Conservation (phyloP, 2,797 vertebrate genomes). For the Mastacembelus armatus region DNA sequence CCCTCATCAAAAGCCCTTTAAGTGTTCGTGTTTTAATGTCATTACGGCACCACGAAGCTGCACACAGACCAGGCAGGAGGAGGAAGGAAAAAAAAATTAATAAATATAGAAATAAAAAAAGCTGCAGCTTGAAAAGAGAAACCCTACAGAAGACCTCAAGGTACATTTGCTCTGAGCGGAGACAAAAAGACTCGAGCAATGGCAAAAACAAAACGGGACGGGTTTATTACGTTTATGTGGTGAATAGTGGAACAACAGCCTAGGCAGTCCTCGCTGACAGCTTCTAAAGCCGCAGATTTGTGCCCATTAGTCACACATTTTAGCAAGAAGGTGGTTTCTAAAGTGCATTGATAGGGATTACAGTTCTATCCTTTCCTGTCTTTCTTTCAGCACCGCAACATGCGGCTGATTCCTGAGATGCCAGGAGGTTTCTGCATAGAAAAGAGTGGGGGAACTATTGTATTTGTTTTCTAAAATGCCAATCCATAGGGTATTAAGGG, state of each 20-base stretch:
- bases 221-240: slow-evolving; percentile 81
- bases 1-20: slow-evolving; percentile 85
- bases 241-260: slow-evolving; percentile 83
- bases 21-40: slow-evolving; percentile 87
- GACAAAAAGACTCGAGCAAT: slow-evolving; percentile 75
- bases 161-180: slow-evolving; percentile 81
- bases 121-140: slow-evolving; percentile 77
- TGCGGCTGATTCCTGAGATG: slow-evolving; percentile 82
- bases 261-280: slow-evolving; percentile 83
- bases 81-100: slow-evolving; percentile 18
- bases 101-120: no score
- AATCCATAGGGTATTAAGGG: slow-evolving; percentile 81
- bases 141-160: slow-evolving; percentile 85
- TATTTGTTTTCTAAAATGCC: slow-evolving; percentile 84
- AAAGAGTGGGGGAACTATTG: slow-evolving; percentile 78
- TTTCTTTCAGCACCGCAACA: slow-evolving; percentile 82
- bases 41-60: slow-evolving; percentile 82
- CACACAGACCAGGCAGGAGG: slow-evolving; percentile 72
- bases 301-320: slow-evolving; percentile 90
- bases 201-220: slow-evolving; percentile 78
- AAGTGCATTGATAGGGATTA: slow-evolving; percentile 88
- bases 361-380: slow-evolving; percentile 85
- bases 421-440: slow-evolving; percentile 82
- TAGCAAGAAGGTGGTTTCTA: slow-evolving; percentile 88
- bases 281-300: slow-evolving; percentile 86